Evolutionary conservation across 1,140 invertebrate genomes (phyloP).

Genomic region (Frieseomelitta varia): DNA sequence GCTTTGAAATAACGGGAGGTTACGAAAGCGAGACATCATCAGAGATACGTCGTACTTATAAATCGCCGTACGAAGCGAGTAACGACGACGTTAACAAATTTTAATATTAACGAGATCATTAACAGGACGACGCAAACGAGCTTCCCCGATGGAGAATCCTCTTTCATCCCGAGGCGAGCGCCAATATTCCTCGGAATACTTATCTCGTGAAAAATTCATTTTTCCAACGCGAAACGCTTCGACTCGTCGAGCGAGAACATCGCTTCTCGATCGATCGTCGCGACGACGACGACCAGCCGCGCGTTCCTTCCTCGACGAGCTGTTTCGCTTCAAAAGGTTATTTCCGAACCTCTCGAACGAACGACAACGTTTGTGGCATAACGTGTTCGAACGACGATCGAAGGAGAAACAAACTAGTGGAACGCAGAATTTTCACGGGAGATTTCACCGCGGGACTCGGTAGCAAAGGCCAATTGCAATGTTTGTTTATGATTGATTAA

Average conservation of each 20-base stretch:
- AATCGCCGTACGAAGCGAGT: slow-evolving; percentile 47
- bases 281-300: rapidly evolving
- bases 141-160: background rate
- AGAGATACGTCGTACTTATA: slow-evolving; percentile 45
- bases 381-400: background rate
- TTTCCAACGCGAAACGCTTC: background rate
- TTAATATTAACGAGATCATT: slow-evolving; percentile 54
- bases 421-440: background rate
- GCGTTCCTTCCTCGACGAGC: background rate
- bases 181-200: background rate
- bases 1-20: background rate
- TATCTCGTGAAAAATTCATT: slow-evolving; percentile 19
- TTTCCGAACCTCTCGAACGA: background rate
- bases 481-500: no score
- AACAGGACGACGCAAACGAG: slow-evolving; percentile 35
- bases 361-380: no score
- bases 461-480: background rate
- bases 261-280: background rate
- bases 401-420: background rate
- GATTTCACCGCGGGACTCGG: background rate
- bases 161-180: background rate
- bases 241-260: background rate
- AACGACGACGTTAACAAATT: slow-evolving; percentile 26
- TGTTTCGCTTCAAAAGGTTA: background rate
- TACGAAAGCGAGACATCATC: slow-evolving; percentile 46